These are phyloP conservation scores for Coecobrya sp. DNA, from an alignment of 2,888 invertebrate species.

Conservation along the genomic window DNA sequence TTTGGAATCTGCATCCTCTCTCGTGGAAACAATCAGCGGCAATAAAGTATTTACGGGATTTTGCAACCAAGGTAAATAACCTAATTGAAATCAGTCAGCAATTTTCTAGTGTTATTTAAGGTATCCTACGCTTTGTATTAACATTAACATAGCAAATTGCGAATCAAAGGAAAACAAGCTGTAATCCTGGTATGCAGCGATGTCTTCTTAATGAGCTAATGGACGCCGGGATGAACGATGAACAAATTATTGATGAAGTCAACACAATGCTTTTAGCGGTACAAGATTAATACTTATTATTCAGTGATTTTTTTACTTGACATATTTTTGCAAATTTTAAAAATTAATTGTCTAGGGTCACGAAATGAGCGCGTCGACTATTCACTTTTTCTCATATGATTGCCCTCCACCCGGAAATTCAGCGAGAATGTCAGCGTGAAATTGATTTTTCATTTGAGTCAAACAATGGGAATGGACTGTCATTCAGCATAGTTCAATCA, in stretches of 20 bases:
- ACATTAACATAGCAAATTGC: neutral
- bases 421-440: conserved; percentile 11
- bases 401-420: conserved; percentile 34
- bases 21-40: neutral
- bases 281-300: neutral
- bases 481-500: neutral
- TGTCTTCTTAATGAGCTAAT: conserved; percentile 31
- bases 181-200: neutral
- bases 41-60: neutral
- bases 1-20: conserved; percentile 25
- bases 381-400: conserved; percentile 36
- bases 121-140: no score
- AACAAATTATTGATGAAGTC: conserved; percentile 29
- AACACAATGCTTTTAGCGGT: conserved; percentile 45
- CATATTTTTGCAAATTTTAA: no score
- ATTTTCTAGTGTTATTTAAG: no score
- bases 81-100: no score
- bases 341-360: conserved; percentile 63
- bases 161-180: neutral
- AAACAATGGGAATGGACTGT: neutral
- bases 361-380: conserved; percentile 11
- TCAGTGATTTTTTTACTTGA: neutral
- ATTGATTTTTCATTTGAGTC: neutral
- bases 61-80: conserved; percentile 6
- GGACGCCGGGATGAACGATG: conserved; percentile 4